These are phyloP conservation scores for Isotomurus palustris DNA, from an alignment of 2,888 invertebrate species.

Conservation along the genomic window DNA sequence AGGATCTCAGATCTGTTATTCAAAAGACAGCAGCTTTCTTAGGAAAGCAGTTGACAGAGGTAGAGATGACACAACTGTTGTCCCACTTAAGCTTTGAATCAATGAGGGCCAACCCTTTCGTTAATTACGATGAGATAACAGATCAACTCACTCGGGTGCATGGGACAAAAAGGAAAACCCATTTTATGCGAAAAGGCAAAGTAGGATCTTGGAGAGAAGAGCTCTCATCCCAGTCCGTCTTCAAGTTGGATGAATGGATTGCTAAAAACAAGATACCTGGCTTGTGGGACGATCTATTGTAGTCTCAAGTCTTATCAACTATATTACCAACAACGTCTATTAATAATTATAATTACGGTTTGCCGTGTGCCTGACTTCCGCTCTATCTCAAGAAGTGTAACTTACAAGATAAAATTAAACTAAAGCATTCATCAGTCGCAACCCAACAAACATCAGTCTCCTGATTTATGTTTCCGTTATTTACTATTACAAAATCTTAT, in stretches of 20 bases:
- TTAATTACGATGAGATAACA: conserved; percentile 62
- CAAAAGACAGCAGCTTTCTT: conserved; percentile 68
- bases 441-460: too few species aligned
- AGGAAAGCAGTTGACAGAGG: conserved; percentile 61
- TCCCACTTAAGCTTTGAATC: conserved; percentile 73
- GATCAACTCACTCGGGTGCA: conserved; percentile 41
- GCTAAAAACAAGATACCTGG: conserved; percentile 39
- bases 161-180: conserved; percentile 49
- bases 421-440: too few species aligned
- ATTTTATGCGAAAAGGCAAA: conserved; percentile 69
- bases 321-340: too few species aligned
- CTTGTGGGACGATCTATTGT: conserved; percentile 27
- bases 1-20: conserved; percentile 65
- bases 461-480: too few species aligned
- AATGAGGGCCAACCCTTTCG: conserved; percentile 75
- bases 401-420: too few species aligned
- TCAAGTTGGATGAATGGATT: conserved; percentile 67
- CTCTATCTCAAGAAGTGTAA: not conserved
- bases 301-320: not conserved
- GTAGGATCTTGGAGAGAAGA: conserved; percentile 78
- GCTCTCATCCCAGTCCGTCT: conserved; percentile 67
- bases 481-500: too few species aligned
- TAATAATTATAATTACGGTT: too few species aligned
- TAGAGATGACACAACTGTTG: conserved; percentile 62
- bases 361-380: too few species aligned